A percentile compares a stretch with the other conserved stretches of the same genome.
phyloP scores from a whole-genome alignment of 2,797 vertebrate genomes.

The Protonibea diacanthus region DNA sequence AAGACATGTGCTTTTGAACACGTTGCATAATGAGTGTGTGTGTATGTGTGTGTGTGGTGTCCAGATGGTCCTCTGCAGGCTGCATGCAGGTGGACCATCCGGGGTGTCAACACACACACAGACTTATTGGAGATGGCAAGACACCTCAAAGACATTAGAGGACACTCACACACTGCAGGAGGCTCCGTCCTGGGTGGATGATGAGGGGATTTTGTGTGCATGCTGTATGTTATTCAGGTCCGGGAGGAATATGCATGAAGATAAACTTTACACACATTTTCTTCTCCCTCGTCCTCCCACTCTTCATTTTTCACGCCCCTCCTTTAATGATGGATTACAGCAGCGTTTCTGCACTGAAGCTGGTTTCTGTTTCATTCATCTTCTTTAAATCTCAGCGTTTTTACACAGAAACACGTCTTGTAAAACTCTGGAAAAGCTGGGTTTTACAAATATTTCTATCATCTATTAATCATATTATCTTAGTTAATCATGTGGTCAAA shows the following conservation, averaged over 20 bases:
- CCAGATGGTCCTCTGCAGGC: slow-evolving; percentile 57
- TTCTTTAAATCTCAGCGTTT: background rate
- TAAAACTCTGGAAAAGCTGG: background rate
- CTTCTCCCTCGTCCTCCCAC: background rate
- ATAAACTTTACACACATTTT: background rate
- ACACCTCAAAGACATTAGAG: slow-evolving; percentile 51
- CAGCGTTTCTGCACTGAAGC: background rate
- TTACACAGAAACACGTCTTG: too few species aligned
- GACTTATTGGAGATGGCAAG: slow-evolving; percentile 21
- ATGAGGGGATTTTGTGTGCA: background rate
- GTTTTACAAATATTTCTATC: background rate
- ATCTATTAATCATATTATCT: too few species aligned
- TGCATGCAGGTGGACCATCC: slow-evolving; percentile 37
- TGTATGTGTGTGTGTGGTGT: slow-evolving; percentile 6
- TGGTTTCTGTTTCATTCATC: background rate
- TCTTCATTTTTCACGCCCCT: background rate
- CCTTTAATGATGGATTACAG: background rate
- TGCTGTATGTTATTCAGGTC: background rate
- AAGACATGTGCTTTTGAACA: background rate
- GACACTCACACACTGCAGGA: slow-evolving; percentile 32
- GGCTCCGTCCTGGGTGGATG: background rate
- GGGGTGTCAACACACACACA: slow-evolving; percentile 31
- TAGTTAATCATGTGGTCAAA: too few species aligned
- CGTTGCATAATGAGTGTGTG: slow-evolving; percentile 20
- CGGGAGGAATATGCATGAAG: slow-evolving; percentile 19